Base-by-base conservation (phyloP, 2,113 vertebrate species). In the Falco punctatus region DNA sequence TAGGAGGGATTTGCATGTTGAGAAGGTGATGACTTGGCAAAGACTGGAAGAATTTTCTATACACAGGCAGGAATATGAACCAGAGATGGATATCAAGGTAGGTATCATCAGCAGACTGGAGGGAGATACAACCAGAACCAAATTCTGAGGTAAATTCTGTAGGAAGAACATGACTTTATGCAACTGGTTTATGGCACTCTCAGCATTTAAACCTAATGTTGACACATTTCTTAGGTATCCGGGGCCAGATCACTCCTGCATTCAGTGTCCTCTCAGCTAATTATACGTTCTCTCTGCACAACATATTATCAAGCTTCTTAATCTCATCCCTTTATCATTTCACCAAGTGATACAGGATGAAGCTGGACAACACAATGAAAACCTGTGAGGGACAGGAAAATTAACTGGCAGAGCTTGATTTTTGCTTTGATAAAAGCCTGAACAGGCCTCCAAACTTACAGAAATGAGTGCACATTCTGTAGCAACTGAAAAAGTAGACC, bases 251-350 rank as follows among this genome's bases (percentile, higher is more conserved):
- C 28, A 28, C 48, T 30, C 30, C 72, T 35, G 44, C 0, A 2
- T 1, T 19, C 27, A 5, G 72, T 16, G 18, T 16, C 12, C 5
- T 27, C 67, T 77, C 67, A 81, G 59, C 27, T 38, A 6, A 26
- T n/a, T 20, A 35, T 2, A 38, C 44, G 35, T 17, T 23, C 51
- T 30, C 27, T 28, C 28, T 4, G 7, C 30, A 62, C n/a, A 30
- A 5, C 38, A 18, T 0, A 12, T 71, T 4, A 3, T 9, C 8
- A 0, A 8, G n/a, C 5, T 33, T 35, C 57, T 9, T 23, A 4
- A 64, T 30, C 64, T n/a, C 55, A 8, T 15, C 30, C n/a, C 61
- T 32, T 35, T 7, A 26, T 7, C 6, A 0, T 10, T 84, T 32
- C 57, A 48, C 19, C 54, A 55, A 6, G 2, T 3, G 15, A 12